Percentiles rank a stretch among this genome's conserved stretches.
Evolutionary conservation across 2,888 invertebrate species (phyloP).

Genomic region (Allophyes oxyacanthae): DNA sequence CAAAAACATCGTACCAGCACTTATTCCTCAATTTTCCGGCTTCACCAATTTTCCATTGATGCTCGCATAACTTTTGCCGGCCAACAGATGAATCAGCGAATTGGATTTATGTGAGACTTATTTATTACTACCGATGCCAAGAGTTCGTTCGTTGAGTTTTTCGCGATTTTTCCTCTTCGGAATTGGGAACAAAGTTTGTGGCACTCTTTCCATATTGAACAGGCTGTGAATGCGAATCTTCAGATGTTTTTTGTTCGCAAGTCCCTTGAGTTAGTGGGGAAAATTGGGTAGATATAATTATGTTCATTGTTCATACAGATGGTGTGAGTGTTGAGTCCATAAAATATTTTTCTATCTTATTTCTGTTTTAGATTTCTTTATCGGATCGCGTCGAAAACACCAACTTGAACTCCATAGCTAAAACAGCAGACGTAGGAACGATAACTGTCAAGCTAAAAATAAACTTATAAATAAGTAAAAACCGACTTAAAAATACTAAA

Average conservation of each 20-base stretch:
- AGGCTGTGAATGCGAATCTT: conserved; percentile 19
- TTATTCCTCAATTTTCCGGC: conserved; percentile 11
- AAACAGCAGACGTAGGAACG: no score
- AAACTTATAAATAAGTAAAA: no score
- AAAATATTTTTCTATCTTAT: no score
- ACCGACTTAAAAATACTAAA: no score
- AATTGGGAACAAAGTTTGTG: conserved; percentile 43
- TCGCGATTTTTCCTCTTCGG: conserved; percentile 34
- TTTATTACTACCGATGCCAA: conserved; percentile 47
- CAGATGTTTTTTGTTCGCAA: conserved; percentile 17
- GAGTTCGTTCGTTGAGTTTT: conserved; percentile 32
- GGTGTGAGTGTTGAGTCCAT: no score
- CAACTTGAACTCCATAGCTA: no score
- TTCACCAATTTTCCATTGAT: conserved; percentile 72
- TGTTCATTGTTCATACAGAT: no score
- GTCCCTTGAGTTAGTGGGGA: conserved; percentile 3
- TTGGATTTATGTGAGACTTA: conserved; percentile 75
- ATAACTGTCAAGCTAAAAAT: no score
- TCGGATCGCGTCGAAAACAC: no score
- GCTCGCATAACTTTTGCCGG: conserved; percentile 71
- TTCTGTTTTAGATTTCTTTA: no score
- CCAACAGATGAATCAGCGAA: conserved; percentile 75
- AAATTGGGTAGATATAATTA: no score
- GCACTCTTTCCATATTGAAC: conserved; percentile 33
- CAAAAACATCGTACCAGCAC: conserved; percentile 1